These are phyloP conservation scores for Beroe ovata DNA, from an alignment of 37 sponge, comb jelly and placozoan genomes.

Conservation along the genomic window DNA sequence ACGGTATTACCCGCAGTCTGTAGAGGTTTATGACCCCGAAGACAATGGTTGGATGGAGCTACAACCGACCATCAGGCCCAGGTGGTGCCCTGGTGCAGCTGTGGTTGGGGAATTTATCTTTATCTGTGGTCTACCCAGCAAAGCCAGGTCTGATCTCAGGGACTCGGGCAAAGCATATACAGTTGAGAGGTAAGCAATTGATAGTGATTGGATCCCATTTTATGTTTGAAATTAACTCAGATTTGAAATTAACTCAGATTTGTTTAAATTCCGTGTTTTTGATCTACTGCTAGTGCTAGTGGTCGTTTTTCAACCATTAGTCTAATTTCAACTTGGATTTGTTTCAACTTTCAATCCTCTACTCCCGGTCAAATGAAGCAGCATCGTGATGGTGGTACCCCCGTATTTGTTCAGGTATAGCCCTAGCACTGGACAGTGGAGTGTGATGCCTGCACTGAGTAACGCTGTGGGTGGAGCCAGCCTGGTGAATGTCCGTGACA, in stretches of 20 bases:
- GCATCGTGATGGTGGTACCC: too few relatives aligned
- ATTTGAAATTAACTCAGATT: too few relatives aligned
- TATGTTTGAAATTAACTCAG: too few relatives aligned
- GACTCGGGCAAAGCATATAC: slow-evolving; percentile 32
- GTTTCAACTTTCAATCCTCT: too few relatives aligned
- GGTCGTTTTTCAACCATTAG: too few relatives aligned
- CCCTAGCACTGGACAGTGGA: slow-evolving; percentile 53
- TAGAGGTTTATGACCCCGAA: slow-evolving; percentile 44
- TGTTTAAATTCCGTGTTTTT: too few relatives aligned
- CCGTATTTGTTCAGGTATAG: slow-evolving; percentile 27
- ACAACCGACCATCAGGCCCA: slow-evolving; percentile 53
- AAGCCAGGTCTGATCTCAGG: slow-evolving; percentile 2
- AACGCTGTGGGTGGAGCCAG: slow-evolving; percentile 46
- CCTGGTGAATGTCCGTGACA: not conserved
- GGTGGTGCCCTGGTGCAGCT: slow-evolving; percentile 64
- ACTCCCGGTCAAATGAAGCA: too few relatives aligned
- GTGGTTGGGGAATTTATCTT: slow-evolving; percentile 45
- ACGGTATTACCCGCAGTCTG: not conserved
- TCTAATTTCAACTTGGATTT: too few relatives aligned
- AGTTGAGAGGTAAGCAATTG: slow-evolving; percentile 63
- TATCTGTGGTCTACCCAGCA: slow-evolving; percentile 53
- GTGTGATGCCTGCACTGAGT: slow-evolving; percentile 52
- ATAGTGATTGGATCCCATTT: too few relatives aligned
- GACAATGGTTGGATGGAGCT: slow-evolving; percentile 46
- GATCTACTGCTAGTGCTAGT: too few relatives aligned